Percentiles rank a stretch among this genome's conserved stretches.
phyloP scores from a whole-genome alignment of 2,113 vertebrate genomes.

The Podarcis cretensis region DNA sequence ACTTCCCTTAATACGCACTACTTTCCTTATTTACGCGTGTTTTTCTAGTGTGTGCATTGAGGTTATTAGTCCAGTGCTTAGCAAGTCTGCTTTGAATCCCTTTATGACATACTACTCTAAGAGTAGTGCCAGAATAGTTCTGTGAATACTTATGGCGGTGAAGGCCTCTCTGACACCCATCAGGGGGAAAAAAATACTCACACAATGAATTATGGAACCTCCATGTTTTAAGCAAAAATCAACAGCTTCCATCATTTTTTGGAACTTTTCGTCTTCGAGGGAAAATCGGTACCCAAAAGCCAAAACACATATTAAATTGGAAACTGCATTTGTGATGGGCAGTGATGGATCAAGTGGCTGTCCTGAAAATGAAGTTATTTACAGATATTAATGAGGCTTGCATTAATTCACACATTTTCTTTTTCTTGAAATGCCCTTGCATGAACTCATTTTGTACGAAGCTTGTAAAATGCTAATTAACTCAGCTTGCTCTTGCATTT shows the following conservation, averaged over 20 bases:
- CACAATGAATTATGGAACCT: neutral
- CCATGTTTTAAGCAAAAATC: neutral
- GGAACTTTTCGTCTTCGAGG: constrained; percentile 35
- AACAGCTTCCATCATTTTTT: constrained; percentile 32
- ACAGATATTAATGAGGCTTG: neutral
- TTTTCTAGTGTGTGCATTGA: too few relatives aligned
- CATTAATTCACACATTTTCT: too few relatives aligned
- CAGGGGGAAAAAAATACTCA: neutral
- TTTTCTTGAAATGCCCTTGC: too few relatives aligned
- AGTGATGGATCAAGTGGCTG: constrained; percentile 39
- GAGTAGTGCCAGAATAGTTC: too few relatives aligned
- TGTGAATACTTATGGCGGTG: neutral
- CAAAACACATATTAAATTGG: constrained; percentile 32
- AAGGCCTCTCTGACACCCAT: too few relatives aligned
- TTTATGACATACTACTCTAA: too few relatives aligned
- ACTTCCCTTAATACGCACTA: too few relatives aligned
- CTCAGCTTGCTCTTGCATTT: too few relatives aligned
- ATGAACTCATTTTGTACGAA: too few relatives aligned
- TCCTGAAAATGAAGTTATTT: constrained; percentile 7
- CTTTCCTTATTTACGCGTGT: neutral
- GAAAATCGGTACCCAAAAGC: constrained; percentile 35
- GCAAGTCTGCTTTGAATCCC: too few relatives aligned
- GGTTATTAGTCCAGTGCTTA: too few relatives aligned
- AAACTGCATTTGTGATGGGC: constrained; percentile 8
- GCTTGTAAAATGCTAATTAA: too few relatives aligned